Conservation (phyloP, 1,140 invertebrate genomes). For the Ooceraea biroi region DNA sequence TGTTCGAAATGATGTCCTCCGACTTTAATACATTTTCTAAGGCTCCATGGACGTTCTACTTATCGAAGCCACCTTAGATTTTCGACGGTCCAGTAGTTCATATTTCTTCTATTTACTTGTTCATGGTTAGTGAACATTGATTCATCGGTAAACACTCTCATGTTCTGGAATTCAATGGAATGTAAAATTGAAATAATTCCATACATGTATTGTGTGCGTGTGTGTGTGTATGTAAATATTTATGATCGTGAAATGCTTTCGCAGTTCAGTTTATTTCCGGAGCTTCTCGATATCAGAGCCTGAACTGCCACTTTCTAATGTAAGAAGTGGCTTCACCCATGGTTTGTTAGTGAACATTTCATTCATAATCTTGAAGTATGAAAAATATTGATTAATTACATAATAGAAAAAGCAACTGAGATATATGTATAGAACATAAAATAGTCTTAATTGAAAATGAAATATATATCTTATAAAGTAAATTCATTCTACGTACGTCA, state of each 20-base stretch:
- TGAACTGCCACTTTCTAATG: neutral
- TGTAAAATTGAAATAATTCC: too few relatives aligned
- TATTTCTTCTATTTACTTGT: too few relatives aligned
- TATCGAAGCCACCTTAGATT: too few relatives aligned
- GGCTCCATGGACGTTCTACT: too few relatives aligned
- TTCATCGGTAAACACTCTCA: too few relatives aligned
- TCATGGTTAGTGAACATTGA: too few relatives aligned
- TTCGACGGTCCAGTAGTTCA: too few relatives aligned
- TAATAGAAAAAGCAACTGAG: neutral
- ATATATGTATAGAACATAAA: neutral
- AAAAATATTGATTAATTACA: conserved; percentile 9
- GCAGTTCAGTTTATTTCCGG: neutral
- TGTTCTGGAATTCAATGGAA: too few relatives aligned
- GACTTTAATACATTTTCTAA: too few relatives aligned
- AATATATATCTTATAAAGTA: conserved; percentile 3
- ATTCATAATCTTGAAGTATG: conserved; percentile 7
- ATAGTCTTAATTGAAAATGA: neutral
- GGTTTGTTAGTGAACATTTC: conserved; percentile 15
- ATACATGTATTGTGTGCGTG: too few relatives aligned
- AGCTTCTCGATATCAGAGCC: neutral
- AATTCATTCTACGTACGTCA: neutral
- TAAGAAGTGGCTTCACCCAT: neutral
- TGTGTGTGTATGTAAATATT: neutral
- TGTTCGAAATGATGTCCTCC: too few relatives aligned
- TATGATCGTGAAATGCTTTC: neutral